Conservation (phyloP, 64 coral and sea anemone species). For the Astreopora myriophthalma region DNA sequence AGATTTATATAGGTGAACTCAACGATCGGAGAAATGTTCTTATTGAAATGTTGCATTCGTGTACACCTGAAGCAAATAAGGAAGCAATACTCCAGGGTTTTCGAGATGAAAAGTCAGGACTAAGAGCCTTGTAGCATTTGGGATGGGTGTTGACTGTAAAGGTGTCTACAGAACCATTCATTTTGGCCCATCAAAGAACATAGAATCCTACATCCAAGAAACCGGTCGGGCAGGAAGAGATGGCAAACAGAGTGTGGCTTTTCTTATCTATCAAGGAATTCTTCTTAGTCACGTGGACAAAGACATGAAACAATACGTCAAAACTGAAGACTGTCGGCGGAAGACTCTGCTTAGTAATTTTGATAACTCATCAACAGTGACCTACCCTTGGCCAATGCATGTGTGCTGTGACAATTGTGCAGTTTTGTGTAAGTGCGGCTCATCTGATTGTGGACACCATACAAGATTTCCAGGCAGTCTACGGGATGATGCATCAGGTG, state of each 20-base stretch:
- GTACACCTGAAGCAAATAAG: background rate
- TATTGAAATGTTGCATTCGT: background rate
- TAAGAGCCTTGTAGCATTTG: slow-evolving; percentile 10
- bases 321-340: background rate
- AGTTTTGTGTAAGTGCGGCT: background rate
- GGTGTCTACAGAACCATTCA: background rate
- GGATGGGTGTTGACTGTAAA: slow-evolving; percentile 2
- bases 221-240: background rate
- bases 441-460: background rate
- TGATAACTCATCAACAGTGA: background rate
- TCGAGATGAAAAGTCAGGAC: background rate
- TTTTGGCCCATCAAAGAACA: background rate
- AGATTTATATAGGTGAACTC: no score
- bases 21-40: background rate
- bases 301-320: background rate
- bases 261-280: background rate
- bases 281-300: background rate
- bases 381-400: background rate
- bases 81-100: background rate
- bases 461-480: background rate
- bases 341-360: background rate
- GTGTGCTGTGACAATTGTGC: background rate
- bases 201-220: background rate
- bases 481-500: background rate
- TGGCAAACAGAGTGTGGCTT: background rate